A percentile compares a stretch with the other conserved stretches of the same genome.
These are phyloP conservation scores for Montipora capitata DNA, from an alignment of 92 coral and sea anemone species.

Conservation along the genomic window DNA sequence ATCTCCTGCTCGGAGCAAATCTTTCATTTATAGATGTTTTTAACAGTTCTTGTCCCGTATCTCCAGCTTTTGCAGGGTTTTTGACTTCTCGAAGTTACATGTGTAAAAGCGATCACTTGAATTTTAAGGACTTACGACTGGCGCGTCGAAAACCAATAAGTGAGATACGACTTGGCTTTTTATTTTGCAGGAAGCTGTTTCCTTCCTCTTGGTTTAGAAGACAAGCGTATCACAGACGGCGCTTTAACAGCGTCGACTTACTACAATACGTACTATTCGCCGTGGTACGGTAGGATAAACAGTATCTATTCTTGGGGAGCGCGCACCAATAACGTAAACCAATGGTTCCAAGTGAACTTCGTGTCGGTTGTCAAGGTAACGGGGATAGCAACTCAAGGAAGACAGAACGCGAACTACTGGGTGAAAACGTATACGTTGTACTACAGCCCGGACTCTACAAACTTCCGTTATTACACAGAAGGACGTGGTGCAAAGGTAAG, in stretches of 20 bases:
- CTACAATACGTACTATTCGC: conserved; percentile 61
- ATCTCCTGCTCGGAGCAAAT: too few species aligned
- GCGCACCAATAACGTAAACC: conserved; percentile 56
- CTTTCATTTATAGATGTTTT: too few species aligned
- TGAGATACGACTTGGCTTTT: background rate
- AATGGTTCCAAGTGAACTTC: conserved; percentile 89
- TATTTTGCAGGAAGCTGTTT: conserved; percentile 53
- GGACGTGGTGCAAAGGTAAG: conserved; percentile 80
- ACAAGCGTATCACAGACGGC: conserved; percentile 78
- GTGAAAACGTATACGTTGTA: conserved; percentile 83
- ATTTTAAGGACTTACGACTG: too few species aligned
- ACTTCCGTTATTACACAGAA: conserved; percentile 71
- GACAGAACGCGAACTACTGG: conserved; percentile 80
- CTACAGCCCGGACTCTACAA: conserved; percentile 82
- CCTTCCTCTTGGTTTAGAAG: conserved; percentile 85
- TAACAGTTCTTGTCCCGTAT: too few species aligned
- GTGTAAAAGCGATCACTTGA: too few species aligned
- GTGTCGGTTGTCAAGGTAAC: conserved; percentile 67
- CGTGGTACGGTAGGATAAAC: conserved; percentile 79
- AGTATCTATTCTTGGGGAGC: conserved; percentile 87
- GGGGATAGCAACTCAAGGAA: conserved; percentile 92
- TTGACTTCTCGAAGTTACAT: too few species aligned
- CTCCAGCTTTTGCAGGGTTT: too few species aligned
- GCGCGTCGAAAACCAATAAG: background rate
- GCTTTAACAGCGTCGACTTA: conserved; percentile 76